These are phyloP conservation scores for Musca domestica DNA, from an alignment of 1,140 invertebrate genomes.

Conservation along the genomic window DNA sequence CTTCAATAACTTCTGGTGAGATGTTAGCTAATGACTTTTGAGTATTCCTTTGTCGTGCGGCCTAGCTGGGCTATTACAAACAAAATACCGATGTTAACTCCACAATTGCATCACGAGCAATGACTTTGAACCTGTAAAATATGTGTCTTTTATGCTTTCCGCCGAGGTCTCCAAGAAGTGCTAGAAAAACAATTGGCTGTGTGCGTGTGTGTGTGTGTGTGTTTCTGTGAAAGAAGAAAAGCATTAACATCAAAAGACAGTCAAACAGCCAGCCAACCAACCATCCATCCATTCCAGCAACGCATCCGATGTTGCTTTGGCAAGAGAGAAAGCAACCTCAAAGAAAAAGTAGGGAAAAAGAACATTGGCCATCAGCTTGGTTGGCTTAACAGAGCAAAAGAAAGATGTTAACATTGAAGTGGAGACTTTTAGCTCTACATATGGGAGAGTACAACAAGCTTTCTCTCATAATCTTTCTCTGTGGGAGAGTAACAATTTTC, in stretches of 20 bases:
- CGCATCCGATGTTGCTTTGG: no score
- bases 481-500: neutral
- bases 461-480: neutral
- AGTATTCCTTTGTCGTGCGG: no score
- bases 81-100: constrained; percentile 46
- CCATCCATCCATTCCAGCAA: no score
- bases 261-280: neutral
- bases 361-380: neutral
- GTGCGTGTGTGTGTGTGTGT: neutral
- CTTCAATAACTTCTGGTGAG: no score
- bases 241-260: neutral
- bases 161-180: constrained; percentile 27
- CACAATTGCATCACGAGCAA: constrained; percentile 54
- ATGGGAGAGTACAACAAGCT: neutral
- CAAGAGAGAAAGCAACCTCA: neutral
- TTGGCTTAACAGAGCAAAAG: neutral
- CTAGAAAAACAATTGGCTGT: constrained; percentile 19
- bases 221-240: neutral
- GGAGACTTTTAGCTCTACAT: neutral
- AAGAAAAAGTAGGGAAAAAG: constrained; percentile 1
- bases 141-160: constrained; percentile 53
- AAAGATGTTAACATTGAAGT: neutral
- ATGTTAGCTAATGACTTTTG: no score
- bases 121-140: constrained; percentile 49
- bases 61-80: no score